Evolutionary conservation across 2,888 invertebrate genomes (phyloP), one percentile per base, ranked within the genome.

Genomic region (Fragum whitleyi): DNA sequence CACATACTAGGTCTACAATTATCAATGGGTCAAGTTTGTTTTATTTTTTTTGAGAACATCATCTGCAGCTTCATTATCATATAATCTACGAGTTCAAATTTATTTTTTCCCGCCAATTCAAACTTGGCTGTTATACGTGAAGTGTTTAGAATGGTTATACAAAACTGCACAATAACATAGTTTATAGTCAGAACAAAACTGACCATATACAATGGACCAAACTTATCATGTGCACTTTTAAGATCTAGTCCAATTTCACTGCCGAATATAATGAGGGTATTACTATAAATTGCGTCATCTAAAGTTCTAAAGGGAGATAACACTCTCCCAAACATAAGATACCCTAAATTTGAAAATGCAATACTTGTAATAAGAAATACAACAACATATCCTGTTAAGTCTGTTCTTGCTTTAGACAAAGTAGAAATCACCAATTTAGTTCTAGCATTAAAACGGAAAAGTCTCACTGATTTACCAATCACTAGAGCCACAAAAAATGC

Each of bases 401-500:
- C 67, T 7, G 74, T 36, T 32, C 73, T 77, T 3, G 82, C 71
- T 47, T 69, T 32, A 1, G 70, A 29, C 5, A 91, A 29, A 9
- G 88, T 86, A 9, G 81, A 77, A 9, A 79, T 59, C 3, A 90
- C 39, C 32, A 89, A 59, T 21, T 79, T 78, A 39, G 86, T 83
- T 59, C 82, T 84, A 39, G 72, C 79, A 74, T 88, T 89, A 65
- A 88, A 91, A 42, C 79, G 77, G 3, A 89, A 69, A n/a, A 89
- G 73, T 65, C 89, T 90, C 57, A 87, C 77, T n/a, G 87, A 69
- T 77, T 90, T 90, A 9, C 89, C 29, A 16, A 87, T 88, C 6
- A 87, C 79, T 0, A 91, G 9, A 0, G 83, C 71, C n/a, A 87
- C 82, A 9, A 89, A 57, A 29, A 81, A 81, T n/a, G 85, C 89